Conservation (phyloP, 2,888 invertebrate genomes). For the Amaurobius ferox region DNA sequence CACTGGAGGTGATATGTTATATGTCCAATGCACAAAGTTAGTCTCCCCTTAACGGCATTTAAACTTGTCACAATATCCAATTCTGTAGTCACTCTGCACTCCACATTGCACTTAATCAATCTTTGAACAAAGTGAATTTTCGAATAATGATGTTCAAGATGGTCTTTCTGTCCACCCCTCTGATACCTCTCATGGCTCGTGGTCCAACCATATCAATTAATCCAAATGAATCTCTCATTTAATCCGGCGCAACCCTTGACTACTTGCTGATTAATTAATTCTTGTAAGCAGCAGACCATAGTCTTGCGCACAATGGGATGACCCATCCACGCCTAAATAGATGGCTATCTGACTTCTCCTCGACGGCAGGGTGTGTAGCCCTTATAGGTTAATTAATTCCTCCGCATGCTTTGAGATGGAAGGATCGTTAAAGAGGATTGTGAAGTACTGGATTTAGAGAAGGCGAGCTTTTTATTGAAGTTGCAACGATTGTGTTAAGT, state of each 20-base stretch:
- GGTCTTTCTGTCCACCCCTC: background rate
- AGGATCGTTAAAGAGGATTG: background rate
- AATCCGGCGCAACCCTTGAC: conserved; percentile 15
- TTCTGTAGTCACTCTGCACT: too few relatives aligned
- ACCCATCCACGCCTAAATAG: conserved; percentile 9
- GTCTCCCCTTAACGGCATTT: too few relatives aligned
- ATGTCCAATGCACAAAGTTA: too few relatives aligned
- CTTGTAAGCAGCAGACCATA: background rate
- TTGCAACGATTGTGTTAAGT: too few relatives aligned
- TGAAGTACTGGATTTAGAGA: background rate
- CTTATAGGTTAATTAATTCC: conserved; percentile 9
- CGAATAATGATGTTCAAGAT: background rate
- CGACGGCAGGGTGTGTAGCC: conserved; percentile 4
- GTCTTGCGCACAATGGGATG: background rate
- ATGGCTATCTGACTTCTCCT: background rate
- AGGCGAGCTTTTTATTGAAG: too few relatives aligned
- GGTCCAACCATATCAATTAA: conserved; percentile 31
- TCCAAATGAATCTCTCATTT: conserved; percentile 45
- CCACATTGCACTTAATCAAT: too few relatives aligned
- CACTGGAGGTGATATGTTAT: too few relatives aligned
- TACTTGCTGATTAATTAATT: conserved; percentile 44
- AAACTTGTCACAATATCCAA: too few relatives aligned
- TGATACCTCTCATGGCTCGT: background rate
- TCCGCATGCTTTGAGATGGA: background rate
- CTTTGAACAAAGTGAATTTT: too few relatives aligned